These are phyloP conservation scores for Cristatella mucedo DNA, from an alignment of 2,888 invertebrate genomes.

Conservation along the genomic window DNA sequence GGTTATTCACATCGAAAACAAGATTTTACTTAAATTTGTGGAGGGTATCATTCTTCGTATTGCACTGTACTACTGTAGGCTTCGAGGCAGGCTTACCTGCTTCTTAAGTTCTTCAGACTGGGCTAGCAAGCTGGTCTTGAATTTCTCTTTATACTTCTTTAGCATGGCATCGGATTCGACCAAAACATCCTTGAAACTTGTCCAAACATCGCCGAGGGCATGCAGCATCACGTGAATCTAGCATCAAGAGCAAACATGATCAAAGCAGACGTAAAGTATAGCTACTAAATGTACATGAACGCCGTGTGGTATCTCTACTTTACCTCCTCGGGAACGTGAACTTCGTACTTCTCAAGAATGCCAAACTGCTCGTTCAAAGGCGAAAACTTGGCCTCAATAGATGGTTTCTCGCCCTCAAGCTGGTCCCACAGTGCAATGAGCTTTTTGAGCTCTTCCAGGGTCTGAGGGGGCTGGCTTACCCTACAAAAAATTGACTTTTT, in stretches of 20 bases:
- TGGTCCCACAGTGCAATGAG: constrained; percentile 53
- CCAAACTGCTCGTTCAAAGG: constrained; percentile 57
- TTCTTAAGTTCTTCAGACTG: constrained; percentile 57
- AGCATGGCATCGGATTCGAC: constrained; percentile 57
- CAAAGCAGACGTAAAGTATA: no score
- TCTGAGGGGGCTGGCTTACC: constrained; percentile 51
- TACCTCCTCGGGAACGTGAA: constrained; percentile 50
- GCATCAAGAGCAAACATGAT: not conserved
- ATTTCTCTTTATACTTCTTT: constrained; percentile 49
- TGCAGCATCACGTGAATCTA: constrained; percentile 26
- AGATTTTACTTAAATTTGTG: not conserved
- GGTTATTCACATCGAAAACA: no score
- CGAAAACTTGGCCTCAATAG: constrained; percentile 55
- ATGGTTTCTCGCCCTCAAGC: constrained; percentile 49
- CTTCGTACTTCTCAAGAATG: constrained; percentile 51
- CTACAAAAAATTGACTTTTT: constrained; percentile 31
- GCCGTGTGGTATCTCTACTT: constrained; percentile 8
- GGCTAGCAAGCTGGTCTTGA: constrained; percentile 50
- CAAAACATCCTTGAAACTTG: constrained; percentile 51
- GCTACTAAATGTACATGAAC: no score
- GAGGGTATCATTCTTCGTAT: not conserved
- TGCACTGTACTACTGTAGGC: constrained; percentile 35
- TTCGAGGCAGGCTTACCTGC: no score
- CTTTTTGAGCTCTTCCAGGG: constrained; percentile 54
- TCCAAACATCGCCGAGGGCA: constrained; percentile 51